Conservation (phyloP, 2,888 invertebrate genomes). For the Malthinus flaveolus region DNA sequence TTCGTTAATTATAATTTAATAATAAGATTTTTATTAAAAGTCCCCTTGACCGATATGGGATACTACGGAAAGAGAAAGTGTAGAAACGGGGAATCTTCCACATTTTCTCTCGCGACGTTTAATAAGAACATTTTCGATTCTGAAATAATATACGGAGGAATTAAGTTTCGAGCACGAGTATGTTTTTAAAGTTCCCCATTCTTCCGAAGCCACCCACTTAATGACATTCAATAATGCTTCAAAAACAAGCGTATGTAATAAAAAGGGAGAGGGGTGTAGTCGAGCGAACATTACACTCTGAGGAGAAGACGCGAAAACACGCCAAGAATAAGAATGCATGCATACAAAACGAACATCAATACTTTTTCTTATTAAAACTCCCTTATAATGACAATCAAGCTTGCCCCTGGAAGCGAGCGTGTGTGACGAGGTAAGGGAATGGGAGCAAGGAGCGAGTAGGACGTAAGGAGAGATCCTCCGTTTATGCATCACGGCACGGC, state of each 20-base stretch:
- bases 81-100: background rate
- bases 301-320: constrained; percentile 39
- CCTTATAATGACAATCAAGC: constrained; percentile 55
- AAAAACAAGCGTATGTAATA: constrained; percentile 33
- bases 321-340: constrained; percentile 54
- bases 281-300: constrained; percentile 27
- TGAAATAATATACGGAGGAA: constrained; percentile 12
- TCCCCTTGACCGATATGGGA: too few species aligned
- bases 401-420: constrained; percentile 46
- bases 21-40: too few species aligned
- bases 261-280: constrained; percentile 37
- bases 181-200: constrained; percentile 28
- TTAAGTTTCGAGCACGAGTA: constrained; percentile 26
- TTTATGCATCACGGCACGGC: constrained; percentile 54
- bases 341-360: constrained; percentile 56
- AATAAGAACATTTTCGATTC: background rate
- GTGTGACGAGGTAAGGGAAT: constrained; percentile 33
- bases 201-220: constrained; percentile 31
- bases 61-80: too few species aligned
- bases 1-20: too few species aligned
- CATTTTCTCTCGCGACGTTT: background rate
- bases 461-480: constrained; percentile 49
- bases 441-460: constrained; percentile 31
- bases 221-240: constrained; percentile 31
- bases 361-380: constrained; percentile 56